Evolutionary conservation across 2,888 invertebrate species (phyloP), one percentile per base, ranked within the genome.

Genomic region (Malthinus flaveolus): DNA sequence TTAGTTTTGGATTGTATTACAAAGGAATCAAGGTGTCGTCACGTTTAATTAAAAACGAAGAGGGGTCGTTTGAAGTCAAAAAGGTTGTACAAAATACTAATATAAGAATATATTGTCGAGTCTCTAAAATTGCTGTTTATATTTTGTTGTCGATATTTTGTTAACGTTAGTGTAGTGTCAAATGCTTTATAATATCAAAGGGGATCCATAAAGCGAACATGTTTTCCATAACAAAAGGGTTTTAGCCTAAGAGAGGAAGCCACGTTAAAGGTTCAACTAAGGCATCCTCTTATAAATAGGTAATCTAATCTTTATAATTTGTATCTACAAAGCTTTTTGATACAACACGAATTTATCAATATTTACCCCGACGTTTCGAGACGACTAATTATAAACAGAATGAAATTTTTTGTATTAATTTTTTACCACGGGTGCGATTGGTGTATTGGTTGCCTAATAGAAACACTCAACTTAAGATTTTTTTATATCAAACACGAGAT

Each of bases 1-100:
- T 50, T 47, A 45, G 50, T 54, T 44, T 23, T 31, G 46, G 48
- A 59, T 59, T 42, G 12, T 23, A 35, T 59, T 59, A 59, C 53
- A 59, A 59, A 59, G 59, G 53, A 54, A 46, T 53, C 45, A 54
- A 54, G 59, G 59, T 59, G 53, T 59, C 54, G 59, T 54, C 59
- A 59, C 59, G 54, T 59, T 59, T 59, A 59, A 59, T 59, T 54
- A 59, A 23, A 52, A 45, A 34, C 59, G 46, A 53, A 49, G 36
- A 8, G 32, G 37, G 50, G 45, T 32, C 33, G 48, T 49, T 23
- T 34, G 44, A 11, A 33, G 13, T 42, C 11, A 45, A 23, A 37
- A 48, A 36, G 13, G 39, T 23, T 23, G 23, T 23, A 23, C 23
- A 23, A 23, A 23, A 3, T 23, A 23, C 23, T 23, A 23, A 23